A percentile compares a stretch with the other conserved stretches of the same genome.
phyloP scores from a whole-genome alignment of 1,140 invertebrate genomes.

The Cydia splendana region DNA sequence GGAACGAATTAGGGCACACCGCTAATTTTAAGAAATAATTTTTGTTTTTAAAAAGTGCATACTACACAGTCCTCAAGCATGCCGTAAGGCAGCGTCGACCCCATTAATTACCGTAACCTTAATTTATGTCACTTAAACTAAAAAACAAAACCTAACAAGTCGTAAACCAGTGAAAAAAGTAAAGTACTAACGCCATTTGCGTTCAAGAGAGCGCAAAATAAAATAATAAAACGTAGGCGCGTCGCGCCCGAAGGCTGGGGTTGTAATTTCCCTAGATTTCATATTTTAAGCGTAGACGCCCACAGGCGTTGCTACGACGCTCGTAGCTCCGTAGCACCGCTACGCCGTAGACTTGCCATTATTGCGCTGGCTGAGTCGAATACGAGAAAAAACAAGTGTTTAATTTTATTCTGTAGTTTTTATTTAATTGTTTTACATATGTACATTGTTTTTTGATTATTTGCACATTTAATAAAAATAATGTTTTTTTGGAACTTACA shows the following conservation, averaged over 20 bases:
- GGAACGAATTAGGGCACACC: too few species aligned
- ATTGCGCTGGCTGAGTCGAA: background rate
- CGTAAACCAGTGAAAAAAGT: slow-evolving; percentile 66
- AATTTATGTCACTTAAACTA: slow-evolving; percentile 48
- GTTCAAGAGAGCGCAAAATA: slow-evolving; percentile 76
- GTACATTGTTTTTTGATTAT: too few species aligned
- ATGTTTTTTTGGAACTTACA: too few species aligned
- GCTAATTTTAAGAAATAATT: too few species aligned
- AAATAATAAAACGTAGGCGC: slow-evolving; percentile 75
- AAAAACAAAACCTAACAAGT: slow-evolving; percentile 70
- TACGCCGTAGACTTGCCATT: slow-evolving; percentile 50
- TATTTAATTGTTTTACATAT: too few species aligned
- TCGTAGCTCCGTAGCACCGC: slow-evolving; percentile 52
- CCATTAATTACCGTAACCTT: slow-evolving; percentile 14
- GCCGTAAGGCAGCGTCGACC: background rate
- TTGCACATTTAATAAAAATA: too few species aligned
- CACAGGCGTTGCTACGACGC: slow-evolving; percentile 64
- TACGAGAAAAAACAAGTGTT: slow-evolving; percentile 28
- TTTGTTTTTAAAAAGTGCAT: background rate
- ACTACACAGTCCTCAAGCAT: background rate
- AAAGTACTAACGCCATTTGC: slow-evolving; percentile 73
- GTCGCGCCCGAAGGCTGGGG: slow-evolving; percentile 60
- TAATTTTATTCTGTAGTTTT: background rate
- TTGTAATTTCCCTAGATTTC: slow-evolving; percentile 76
- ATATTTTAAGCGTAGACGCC: slow-evolving; percentile 75